phyloP scores from a whole-genome alignment of 2,888 invertebrate genomes.

The Theristus sp. region DNA sequence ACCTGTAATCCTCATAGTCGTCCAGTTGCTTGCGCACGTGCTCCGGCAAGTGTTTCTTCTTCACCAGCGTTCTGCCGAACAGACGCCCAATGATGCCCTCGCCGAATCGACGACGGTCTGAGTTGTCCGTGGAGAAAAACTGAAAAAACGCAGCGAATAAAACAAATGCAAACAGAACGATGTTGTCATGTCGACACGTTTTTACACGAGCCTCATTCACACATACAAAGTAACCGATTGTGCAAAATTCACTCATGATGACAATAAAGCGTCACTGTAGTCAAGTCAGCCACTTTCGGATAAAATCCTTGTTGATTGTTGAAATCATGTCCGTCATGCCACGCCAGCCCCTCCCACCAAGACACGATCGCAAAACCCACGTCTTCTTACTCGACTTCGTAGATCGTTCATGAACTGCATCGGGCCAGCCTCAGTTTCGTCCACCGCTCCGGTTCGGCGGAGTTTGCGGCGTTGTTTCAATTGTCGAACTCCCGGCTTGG shows the following conservation, averaged over 20 bases:
- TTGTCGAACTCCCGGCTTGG: constrained; percentile 14
- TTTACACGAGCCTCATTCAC: too few species aligned
- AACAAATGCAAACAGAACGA: too few species aligned
- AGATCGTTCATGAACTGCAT: not conserved
- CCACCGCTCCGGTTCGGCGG: constrained; percentile 6
- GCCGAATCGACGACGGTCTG: constrained; percentile 33
- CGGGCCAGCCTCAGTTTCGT: too few species aligned
- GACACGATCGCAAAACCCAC: too few species aligned
- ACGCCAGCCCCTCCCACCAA: too few species aligned
- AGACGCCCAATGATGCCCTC: constrained; percentile 60
- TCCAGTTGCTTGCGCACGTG: constrained; percentile 55
- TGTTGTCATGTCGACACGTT: too few species aligned
- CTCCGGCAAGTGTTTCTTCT: constrained; percentile 37
- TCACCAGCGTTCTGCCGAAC: constrained; percentile 48
- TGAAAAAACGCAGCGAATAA: not conserved
- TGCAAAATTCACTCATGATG: too few species aligned
- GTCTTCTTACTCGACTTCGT: constrained; percentile 21
- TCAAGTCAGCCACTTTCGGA: too few species aligned
- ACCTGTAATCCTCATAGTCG: constrained; percentile 66
- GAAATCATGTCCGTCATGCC: too few species aligned
- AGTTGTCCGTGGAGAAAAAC: not conserved
- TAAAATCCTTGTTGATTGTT: too few species aligned
- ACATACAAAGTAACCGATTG: too few species aligned
- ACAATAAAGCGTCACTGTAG: too few species aligned
- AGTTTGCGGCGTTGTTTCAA: constrained; percentile 5